A percentile compares a stretch with the other conserved stretches of the same genome.
Conservation (phyloP, 2,797 vertebrate genomes). For the Silurus aristotelis region DNA sequence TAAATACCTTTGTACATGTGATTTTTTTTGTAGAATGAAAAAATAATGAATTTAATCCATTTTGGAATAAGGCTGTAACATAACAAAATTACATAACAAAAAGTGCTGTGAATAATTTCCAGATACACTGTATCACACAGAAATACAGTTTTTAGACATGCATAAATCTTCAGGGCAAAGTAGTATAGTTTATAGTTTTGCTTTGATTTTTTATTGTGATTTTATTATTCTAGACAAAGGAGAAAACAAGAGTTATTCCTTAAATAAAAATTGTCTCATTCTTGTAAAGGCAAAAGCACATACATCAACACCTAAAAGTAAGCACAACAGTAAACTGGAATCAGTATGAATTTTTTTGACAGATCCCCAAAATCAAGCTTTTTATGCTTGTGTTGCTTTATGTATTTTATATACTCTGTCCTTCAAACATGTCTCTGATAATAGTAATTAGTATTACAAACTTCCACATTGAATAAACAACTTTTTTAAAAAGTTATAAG, state of each 20-base stretch:
- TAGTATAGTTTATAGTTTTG: no score
- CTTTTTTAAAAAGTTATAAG: not conserved
- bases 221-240: no score
- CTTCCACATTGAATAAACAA: not conserved
- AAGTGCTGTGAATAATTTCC: no score
- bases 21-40: no score
- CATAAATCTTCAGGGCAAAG: not conserved
- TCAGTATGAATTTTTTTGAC: not conserved
- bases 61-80: no score
- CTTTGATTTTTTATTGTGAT: no score
- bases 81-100: no score
- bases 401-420: not conserved
- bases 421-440: not conserved
- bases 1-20: no score
- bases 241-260: not conserved
- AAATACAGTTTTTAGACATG: not conserved
- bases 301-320: not conserved
- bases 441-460: not conserved
- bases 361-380: not conserved
- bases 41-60: no score
- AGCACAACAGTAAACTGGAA: not conserved
- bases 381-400: not conserved
- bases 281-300: not conserved
- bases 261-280: not conserved
- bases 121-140: not conserved